Conservation (phyloP, 2,113 vertebrate species). For the Scomber colias region DNA sequence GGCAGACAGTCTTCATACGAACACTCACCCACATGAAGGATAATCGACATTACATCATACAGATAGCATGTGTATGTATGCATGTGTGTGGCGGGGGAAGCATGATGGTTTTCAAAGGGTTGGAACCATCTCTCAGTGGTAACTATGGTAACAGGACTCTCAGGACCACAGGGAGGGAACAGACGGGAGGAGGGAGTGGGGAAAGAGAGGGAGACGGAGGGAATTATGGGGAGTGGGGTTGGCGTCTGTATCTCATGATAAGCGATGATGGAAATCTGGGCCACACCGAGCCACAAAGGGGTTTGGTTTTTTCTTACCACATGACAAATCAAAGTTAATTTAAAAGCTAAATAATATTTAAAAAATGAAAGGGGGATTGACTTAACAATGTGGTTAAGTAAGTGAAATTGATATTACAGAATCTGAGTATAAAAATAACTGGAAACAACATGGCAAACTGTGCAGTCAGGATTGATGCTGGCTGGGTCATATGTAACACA, state of each 20-base stretch:
- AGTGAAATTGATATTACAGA: neutral
- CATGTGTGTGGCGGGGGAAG: conserved; percentile 31
- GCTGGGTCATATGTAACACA: neutral
- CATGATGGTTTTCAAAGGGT: conserved; percentile 54
- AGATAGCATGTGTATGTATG: conserved; percentile 44
- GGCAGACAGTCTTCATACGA: conserved; percentile 56
- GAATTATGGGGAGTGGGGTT: conserved; percentile 49
- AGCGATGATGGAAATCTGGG: conserved; percentile 40
- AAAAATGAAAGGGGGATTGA: neutral
- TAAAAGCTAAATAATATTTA: conserved; percentile 1
- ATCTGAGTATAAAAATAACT: neutral
- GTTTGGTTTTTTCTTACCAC: conserved; percentile 5
- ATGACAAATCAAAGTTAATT: conserved; percentile 3
- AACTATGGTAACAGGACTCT: conserved; percentile 78
- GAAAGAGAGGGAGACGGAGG: conserved; percentile 9
- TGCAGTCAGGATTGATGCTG: neutral
- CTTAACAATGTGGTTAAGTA: neutral
- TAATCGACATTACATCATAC: conserved; percentile 64
- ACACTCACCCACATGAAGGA: conserved; percentile 63
- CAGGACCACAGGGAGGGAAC: conserved; percentile 68
- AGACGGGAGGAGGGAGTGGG: conserved; percentile 14
- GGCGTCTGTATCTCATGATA: conserved; percentile 60
- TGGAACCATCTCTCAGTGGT: conserved; percentile 67
- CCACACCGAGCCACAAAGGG: neutral
- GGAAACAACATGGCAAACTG: neutral